phyloP scores from a whole-genome alignment of 1,140 invertebrate genomes.

The Carcinoscorpius rotundicauda region DNA sequence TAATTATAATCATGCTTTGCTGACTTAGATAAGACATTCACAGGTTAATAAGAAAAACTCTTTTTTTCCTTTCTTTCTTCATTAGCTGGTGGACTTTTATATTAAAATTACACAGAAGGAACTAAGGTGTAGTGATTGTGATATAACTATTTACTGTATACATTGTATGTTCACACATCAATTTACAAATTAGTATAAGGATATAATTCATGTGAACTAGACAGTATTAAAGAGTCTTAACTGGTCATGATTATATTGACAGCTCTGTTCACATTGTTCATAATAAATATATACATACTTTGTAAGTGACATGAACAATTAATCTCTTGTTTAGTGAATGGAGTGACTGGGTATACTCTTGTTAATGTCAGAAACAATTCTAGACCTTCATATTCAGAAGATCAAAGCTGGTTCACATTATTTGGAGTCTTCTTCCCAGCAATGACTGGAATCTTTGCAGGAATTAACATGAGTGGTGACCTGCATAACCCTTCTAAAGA shows the following conservation, averaged over 20 bases:
- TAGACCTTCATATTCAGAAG: conserved; percentile 59
- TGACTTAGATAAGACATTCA: no score
- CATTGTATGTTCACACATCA: no score
- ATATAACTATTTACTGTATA: no score
- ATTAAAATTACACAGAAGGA: no score
- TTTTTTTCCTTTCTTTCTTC: no score
- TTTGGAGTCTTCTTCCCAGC: conserved; percentile 93
- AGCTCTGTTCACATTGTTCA: background rate
- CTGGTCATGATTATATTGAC: background rate
- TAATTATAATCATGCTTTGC: no score
- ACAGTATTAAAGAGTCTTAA: no score
- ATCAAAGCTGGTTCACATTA: conserved; percentile 77
- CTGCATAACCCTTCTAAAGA: conserved; percentile 76
- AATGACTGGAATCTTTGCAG: conserved; percentile 82
- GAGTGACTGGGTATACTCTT: conserved; percentile 72
- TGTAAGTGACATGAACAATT: background rate
- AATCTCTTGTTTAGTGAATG: conserved; percentile 41
- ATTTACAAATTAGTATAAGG: no score
- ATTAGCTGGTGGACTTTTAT: no score
- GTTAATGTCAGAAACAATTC: conserved; percentile 70
- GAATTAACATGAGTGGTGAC: conserved; percentile 97
- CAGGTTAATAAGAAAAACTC: no score
- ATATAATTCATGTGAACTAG: no score
- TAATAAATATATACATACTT: background rate
- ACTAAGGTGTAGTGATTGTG: no score